Conservation (phyloP, 2,888 invertebrate genomes). For the Endomychus coccineus region DNA sequence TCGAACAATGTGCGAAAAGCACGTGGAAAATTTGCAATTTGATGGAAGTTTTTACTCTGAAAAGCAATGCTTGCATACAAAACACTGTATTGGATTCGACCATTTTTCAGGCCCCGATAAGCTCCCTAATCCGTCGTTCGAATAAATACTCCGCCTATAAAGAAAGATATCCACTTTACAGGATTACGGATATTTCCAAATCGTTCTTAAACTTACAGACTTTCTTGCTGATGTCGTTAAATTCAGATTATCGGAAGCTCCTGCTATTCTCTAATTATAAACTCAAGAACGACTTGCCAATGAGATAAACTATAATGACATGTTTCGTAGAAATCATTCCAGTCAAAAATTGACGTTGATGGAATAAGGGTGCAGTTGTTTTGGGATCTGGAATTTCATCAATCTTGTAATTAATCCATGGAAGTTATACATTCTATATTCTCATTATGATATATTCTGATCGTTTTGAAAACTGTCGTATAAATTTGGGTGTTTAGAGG, state of each 20-base stretch:
- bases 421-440: too few species aligned
- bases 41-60: constrained; percentile 30
- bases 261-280: too few species aligned
- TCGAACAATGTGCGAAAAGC: constrained; percentile 18
- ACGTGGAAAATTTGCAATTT: constrained; percentile 39
- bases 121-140: constrained; percentile 35
- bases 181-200: constrained; percentile 37
- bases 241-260: constrained; percentile 18
- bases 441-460: too few species aligned
- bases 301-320: too few species aligned
- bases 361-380: too few species aligned
- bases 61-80: constrained; percentile 33
- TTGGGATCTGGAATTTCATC: too few species aligned
- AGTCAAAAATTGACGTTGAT: too few species aligned
- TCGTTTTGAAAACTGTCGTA: too few species aligned
- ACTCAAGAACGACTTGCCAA: too few species aligned
- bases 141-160: constrained; percentile 38
- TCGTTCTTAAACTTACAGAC: constrained; percentile 28
- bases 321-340: too few species aligned
- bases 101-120: constrained; percentile 39
- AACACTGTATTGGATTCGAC: constrained; percentile 34
- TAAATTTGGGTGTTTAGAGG: too few species aligned
- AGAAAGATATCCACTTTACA: constrained; percentile 37
- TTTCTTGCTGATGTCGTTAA: constrained; percentile 26
- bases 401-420: too few species aligned